Percentiles rank a stretch among this genome's conserved stretches.
These are phyloP conservation scores for Podarcis muralis DNA, from an alignment of 2,113 vertebrate species.

Conservation along the genomic window DNA sequence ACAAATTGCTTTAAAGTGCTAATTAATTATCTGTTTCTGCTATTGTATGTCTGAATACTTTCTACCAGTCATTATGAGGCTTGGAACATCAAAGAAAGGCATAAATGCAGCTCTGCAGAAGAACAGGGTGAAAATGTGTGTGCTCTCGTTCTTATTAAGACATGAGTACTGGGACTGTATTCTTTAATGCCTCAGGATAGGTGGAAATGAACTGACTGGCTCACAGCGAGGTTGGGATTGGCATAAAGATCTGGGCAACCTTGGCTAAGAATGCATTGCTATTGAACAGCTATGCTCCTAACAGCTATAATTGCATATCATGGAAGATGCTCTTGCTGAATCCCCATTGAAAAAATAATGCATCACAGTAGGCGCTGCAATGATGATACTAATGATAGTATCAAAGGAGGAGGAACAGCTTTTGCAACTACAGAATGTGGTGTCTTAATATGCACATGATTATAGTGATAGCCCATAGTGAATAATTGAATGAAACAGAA, in stretches of 20 bases:
- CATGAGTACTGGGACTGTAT: neutral
- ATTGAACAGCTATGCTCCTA: constrained; percentile 8
- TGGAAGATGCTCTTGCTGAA: constrained; percentile 32
- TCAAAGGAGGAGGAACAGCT: neutral
- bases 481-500: constrained; percentile 7
- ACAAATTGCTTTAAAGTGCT: neutral
- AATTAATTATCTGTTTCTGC: neutral
- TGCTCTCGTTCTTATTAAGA: neutral
- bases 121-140: neutral
- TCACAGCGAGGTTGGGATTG: neutral
- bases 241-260: neutral
- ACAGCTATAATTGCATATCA: constrained; percentile 36
- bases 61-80: neutral
- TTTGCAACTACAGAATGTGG: constrained; percentile 7
- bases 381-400: constrained; percentile 28
- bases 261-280: constrained; percentile 39
- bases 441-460: neutral
- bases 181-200: neutral
- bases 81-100: neutral
- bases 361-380: constrained; percentile 4
- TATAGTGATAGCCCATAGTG: neutral
- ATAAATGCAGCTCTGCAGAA: neutral
- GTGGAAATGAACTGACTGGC: constrained; percentile 13
- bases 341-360: constrained; percentile 26
- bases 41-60: neutral